Percentiles rank a stretch among this genome's conserved stretches.
phyloP scores from a whole-genome alignment of 2,113 vertebrate species.

The Piprites chloris region DNA sequence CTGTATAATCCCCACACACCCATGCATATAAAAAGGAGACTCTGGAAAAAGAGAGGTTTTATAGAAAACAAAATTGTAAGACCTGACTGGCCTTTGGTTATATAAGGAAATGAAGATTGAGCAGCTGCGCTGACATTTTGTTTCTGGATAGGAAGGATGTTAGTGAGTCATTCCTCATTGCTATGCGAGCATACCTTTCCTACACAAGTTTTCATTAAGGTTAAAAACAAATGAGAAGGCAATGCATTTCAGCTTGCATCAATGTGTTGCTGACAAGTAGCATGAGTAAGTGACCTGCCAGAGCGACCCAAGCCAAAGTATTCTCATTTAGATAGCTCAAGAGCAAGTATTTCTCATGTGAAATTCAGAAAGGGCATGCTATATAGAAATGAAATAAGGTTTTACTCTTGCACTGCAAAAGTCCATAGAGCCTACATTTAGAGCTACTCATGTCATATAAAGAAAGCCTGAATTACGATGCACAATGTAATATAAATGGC shows the following conservation, averaged over 20 bases:
- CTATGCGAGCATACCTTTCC: constrained; percentile 9
- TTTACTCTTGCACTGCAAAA: background rate
- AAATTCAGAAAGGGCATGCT: background rate
- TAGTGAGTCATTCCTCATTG: constrained; percentile 33
- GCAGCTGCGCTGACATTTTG: constrained; percentile 2
- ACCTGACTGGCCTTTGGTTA: constrained; percentile 21
- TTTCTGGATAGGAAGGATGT: background rate
- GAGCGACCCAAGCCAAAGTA: background rate
- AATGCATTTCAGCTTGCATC: background rate
- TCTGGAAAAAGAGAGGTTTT: background rate
- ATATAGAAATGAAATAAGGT: constrained; percentile 7
- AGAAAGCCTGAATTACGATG: background rate
- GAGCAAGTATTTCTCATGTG: constrained; percentile 29
- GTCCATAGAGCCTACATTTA: background rate
- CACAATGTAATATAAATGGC: constrained; percentile 2
- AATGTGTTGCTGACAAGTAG: background rate
- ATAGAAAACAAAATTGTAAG: constrained; percentile 30
- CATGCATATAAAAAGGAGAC: background rate
- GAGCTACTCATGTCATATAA: background rate
- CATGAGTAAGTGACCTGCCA: constrained; percentile 35
- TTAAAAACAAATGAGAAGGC: constrained; percentile 51
- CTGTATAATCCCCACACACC: background rate
- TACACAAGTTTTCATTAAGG: constrained; percentile 40
- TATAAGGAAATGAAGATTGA: constrained; percentile 44
- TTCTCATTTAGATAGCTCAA: background rate